Conservation (phyloP, 30 jellyfish, hydroid and myxozoan genomes). For the Chrysaora quinquecirrha region DNA sequence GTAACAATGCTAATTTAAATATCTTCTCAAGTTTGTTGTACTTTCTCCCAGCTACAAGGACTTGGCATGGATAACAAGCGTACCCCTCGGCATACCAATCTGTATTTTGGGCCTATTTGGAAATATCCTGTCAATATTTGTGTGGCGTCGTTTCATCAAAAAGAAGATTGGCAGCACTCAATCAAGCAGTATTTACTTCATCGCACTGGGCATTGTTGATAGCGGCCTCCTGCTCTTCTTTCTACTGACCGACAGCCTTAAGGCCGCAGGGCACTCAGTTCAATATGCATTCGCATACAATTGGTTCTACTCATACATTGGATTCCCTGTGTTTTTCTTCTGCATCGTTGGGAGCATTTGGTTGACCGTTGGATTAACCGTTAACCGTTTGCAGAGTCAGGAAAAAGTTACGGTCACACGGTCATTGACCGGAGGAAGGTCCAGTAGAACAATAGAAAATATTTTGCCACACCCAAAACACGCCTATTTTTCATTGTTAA, state of each 20-base stretch:
- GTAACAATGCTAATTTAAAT: too few species aligned
- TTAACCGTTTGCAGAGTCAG: constrained; percentile 81
- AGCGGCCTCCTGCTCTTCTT: constrained; percentile 81
- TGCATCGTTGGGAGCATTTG: constrained; percentile 86
- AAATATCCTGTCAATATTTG: constrained; percentile 69
- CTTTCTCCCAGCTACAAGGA: too few species aligned
- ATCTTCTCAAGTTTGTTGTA: too few species aligned
- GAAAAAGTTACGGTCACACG: too few species aligned
- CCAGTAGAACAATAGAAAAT: too few species aligned
- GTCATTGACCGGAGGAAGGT: too few species aligned
- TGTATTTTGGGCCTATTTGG: constrained; percentile 90
- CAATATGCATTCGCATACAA: constrained; percentile 51
- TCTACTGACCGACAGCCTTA: constrained; percentile 69
- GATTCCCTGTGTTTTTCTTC: constrained; percentile 83
- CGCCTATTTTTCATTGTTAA: too few species aligned
- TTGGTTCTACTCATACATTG: constrained; percentile 67
- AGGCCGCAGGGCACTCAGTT: constrained; percentile 23
- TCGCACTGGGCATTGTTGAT: constrained; percentile 78
- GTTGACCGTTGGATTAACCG: constrained; percentile 79
- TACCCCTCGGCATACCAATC: constrained; percentile 71
- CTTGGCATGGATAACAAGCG: constrained; percentile 75
- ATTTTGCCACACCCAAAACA: too few species aligned
- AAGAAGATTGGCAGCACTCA: constrained; percentile 72
- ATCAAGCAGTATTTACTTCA: constrained; percentile 71
- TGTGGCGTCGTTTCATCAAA: constrained; percentile 73